Evolutionary conservation across 1,140 invertebrate species (phyloP).

Genomic region (Ctenoplectra terminalis): DNA sequence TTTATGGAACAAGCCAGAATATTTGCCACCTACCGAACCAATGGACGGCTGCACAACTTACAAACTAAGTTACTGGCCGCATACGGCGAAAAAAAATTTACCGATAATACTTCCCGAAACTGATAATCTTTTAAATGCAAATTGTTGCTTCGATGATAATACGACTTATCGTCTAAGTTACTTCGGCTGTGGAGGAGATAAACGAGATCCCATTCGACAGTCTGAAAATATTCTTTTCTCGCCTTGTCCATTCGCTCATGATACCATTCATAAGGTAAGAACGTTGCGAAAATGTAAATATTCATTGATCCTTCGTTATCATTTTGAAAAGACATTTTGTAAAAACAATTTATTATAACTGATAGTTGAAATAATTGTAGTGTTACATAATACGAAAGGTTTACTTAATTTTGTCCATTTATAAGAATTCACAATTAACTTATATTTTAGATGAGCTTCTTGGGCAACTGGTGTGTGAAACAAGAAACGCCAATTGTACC

Average conservation of each 20-base stretch:
- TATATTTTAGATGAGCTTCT: slow-evolving; percentile 75
- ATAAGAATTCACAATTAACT: no score
- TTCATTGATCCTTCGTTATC: background rate
- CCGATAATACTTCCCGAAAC: slow-evolving; percentile 52
- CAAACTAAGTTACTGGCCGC: slow-evolving; percentile 83
- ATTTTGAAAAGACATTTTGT: background rate
- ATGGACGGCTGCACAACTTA: slow-evolving; percentile 84
- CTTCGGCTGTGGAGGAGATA: slow-evolving; percentile 71
- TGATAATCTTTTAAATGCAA: slow-evolving; percentile 74
- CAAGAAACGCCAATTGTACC: slow-evolving; percentile 69
- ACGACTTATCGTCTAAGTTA: slow-evolving; percentile 80
- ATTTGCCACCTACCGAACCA: slow-evolving; percentile 76
- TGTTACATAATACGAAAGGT: no score
- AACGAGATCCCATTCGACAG: slow-evolving; percentile 68
- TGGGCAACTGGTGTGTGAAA: slow-evolving; percentile 77
- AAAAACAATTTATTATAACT: no score
- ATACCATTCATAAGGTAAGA: slow-evolving; percentile 76
- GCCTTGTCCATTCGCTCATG: slow-evolving; percentile 71
- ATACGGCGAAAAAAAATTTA: slow-evolving; percentile 62
- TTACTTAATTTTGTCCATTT: no score
- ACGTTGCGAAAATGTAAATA: background rate
- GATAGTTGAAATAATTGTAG: no score
- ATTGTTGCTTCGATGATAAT: slow-evolving; percentile 73
- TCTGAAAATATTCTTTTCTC: slow-evolving; percentile 65
- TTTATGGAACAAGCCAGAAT: slow-evolving; percentile 65